Percentiles rank a stretch among this genome's conserved stretches.
phyloP scores from a whole-genome alignment of 2,797 vertebrate genomes.

The Sylvilagus floridanus region DNA sequence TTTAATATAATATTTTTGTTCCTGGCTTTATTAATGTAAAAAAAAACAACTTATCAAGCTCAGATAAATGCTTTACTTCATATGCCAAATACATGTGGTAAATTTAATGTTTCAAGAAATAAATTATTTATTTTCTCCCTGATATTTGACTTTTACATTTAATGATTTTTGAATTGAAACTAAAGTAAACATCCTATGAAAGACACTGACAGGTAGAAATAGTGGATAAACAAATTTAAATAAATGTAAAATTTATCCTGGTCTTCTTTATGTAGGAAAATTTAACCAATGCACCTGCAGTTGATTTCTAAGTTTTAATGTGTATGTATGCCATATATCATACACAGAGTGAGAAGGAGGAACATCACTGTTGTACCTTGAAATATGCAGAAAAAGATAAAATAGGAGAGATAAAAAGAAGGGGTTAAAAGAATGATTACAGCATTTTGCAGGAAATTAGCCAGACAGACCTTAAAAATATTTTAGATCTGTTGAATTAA shows the following conservation, averaged over 20 bases:
- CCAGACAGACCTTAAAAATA: slow-evolving; percentile 64
- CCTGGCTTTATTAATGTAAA: neutral
- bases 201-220: slow-evolving; percentile 26
- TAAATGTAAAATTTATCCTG: slow-evolving; percentile 55
- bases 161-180: slow-evolving; percentile 1
- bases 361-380: neutral
- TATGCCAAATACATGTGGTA: neutral
- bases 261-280: neutral
- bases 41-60: neutral
- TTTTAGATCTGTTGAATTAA: slow-evolving; percentile 76
- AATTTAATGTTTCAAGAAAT: slow-evolving; percentile 29
- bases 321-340: neutral
- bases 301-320: slow-evolving; percentile 58
- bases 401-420: slow-evolving; percentile 33
- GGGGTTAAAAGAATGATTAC: neutral
- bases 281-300: slow-evolving; percentile 56
- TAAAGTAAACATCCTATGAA: slow-evolving; percentile 34
- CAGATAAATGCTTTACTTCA: neutral
- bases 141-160: slow-evolving; percentile 34
- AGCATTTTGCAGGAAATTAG: slow-evolving; percentile 66
- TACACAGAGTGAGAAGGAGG: neutral
- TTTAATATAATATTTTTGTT: neutral
- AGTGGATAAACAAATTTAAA: slow-evolving; percentile 51
- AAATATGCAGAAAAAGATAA: slow-evolving; percentile 62
- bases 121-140: neutral